Evolutionary conservation across 2,113 vertebrate genomes (phyloP).

Genomic region (Burhinus bistriatus): DNA sequence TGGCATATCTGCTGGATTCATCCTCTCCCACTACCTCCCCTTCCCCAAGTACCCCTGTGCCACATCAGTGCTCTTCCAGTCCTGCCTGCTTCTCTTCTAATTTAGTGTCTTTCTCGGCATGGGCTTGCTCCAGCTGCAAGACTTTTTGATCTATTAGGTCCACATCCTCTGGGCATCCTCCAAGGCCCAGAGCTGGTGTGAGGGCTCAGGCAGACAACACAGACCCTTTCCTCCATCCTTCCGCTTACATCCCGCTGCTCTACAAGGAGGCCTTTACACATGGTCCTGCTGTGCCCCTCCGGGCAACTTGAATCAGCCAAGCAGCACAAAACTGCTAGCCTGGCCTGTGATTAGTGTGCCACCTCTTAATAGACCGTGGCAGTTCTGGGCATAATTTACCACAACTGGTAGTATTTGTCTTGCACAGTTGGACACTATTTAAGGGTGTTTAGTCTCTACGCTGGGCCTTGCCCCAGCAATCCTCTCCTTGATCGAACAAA

Average conservation of each 20-base stretch:
- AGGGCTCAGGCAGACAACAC: neutral
- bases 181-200: neutral
- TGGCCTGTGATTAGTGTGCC: neutral
- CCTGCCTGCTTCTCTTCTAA: neutral
- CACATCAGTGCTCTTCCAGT: neutral
- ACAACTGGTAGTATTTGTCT: neutral
- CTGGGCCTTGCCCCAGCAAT: neutral
- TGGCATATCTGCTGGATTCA: neutral
- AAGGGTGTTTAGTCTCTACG: neutral
- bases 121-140: neutral
- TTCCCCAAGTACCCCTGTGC: neutral
- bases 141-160: neutral
- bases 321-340: neutral
- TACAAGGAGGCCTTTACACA: neutral
- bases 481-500: slow-evolving; percentile 9
- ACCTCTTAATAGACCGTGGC: neutral
- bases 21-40: neutral
- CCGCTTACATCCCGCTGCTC: neutral
- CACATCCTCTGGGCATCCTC: neutral
- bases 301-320: neutral
- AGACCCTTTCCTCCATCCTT: neutral
- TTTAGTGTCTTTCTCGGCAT: neutral
- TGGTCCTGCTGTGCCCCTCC: neutral
- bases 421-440: neutral
- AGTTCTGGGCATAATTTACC: neutral